Evolutionary conservation across 23 tunicate genomes (phyloP).

Genomic region (Aplidium turbinatum): DNA sequence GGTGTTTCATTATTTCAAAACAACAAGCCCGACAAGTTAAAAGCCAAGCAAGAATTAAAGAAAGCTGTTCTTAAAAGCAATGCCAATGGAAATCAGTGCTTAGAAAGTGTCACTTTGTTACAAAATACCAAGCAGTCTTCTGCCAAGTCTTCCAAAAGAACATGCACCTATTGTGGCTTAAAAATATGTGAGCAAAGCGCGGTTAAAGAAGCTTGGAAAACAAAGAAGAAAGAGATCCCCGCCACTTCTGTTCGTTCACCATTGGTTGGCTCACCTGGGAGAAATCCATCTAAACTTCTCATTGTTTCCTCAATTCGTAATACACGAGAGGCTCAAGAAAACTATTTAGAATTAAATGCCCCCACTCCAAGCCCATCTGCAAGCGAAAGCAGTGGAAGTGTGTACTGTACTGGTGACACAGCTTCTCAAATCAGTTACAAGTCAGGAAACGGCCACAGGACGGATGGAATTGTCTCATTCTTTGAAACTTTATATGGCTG

Average conservation of each 20-base stretch:
- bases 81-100: not conserved
- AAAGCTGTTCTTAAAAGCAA: too few relatives aligned
- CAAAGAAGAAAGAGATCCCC: constrained; percentile 12
- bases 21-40: not conserved
- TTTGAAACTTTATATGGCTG: constrained; percentile 66
- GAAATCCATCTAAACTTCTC: constrained; percentile 16
- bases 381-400: constrained; percentile 85
- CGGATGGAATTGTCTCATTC: constrained; percentile 78
- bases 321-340: not conserved
- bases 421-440: constrained; percentile 31
- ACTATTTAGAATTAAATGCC: constrained; percentile 24
- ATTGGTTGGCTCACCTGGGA: constrained; percentile 10
- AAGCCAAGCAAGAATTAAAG: not conserved
- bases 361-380: constrained; percentile 88
- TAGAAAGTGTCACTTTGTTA: not conserved
- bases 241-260: not conserved
- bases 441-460: constrained; percentile 25
- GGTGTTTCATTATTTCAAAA: not conserved
- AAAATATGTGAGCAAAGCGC: constrained; percentile 9
- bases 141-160: not conserved
- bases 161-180: constrained; percentile 53
- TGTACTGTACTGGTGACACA: constrained; percentile 51
- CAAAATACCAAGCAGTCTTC: not conserved
- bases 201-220: not conserved
- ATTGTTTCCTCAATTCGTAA: constrained; percentile 19